Percentiles rank a stretch among this genome's conserved stretches.
Evolutionary conservation across 2,797 vertebrate genomes (phyloP).

Genomic region (Cygnus olor): DNA sequence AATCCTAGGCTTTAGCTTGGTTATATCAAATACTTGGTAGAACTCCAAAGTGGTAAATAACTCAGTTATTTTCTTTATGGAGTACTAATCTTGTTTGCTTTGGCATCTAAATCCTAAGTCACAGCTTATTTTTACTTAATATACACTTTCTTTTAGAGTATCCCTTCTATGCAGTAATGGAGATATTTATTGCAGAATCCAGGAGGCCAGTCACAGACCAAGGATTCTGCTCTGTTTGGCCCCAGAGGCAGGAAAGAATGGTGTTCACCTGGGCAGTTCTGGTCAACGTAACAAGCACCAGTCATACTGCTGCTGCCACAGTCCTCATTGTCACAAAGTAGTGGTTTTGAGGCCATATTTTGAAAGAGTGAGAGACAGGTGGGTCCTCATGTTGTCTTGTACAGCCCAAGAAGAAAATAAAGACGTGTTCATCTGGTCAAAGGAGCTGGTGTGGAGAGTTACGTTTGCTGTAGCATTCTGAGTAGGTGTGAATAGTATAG

Average conservation of each 20-base stretch:
- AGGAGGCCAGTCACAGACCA: background rate
- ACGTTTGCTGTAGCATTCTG: background rate
- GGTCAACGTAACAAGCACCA: background rate
- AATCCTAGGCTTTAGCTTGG: conserved; percentile 2
- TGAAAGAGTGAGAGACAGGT: background rate
- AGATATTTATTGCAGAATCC: conserved; percentile 1
- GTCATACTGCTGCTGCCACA: background rate
- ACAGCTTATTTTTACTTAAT: conserved; percentile 41
- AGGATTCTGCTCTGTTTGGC: background rate
- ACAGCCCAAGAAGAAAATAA: background rate
- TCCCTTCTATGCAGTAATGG: background rate
- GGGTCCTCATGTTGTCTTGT: fast-evolving
- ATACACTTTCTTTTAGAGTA: background rate
- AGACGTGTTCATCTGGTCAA: background rate
- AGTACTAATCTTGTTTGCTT: conserved; percentile 50
- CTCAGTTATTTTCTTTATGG: conserved; percentile 45
- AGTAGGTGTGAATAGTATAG: background rate
- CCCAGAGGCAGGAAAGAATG: background rate
- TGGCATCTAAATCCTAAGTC: conserved; percentile 9
- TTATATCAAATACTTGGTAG: conserved; percentile 52
- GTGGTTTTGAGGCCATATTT: background rate
- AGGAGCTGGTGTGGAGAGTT: background rate
- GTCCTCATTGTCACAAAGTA: background rate
- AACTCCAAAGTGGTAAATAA: conserved; percentile 53
- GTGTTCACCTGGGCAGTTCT: background rate